Evolutionary conservation across 2,888 invertebrate genomes (phyloP), one percentile per base, ranked within the genome.

Genomic region (Tipula confusa): DNA sequence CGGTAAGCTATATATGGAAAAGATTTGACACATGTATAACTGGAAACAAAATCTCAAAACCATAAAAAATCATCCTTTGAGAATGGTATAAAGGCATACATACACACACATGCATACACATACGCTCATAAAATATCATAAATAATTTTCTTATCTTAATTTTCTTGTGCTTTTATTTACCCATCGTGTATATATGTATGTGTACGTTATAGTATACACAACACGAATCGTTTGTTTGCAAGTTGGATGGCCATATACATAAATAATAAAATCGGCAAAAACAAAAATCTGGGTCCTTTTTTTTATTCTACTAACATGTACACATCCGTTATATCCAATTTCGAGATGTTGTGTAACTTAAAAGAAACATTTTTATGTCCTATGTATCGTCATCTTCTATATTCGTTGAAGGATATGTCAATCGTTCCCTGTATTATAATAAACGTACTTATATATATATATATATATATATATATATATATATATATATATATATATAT

Each of bases 51-150:
- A 64, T 64, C 64, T 64, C 64, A 18, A 64, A 64, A 64, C 18
- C 24, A 64, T 64, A 64, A 64, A 64, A 64, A 18, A 24, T 24
- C 64, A 64, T 64, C 64, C 64, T 24, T 64, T 64, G 64, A 64
- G 64, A 64, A 24, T 64, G 64, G 64, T 64, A 11, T 18, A 13
- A 9, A 48, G 11, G 13, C n/a, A 48, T 48, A 9, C 48, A 48
- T 13, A 48, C 48, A 48, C n/a, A 13, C 29, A 80, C 80, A 29
- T 2, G 13, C n/a, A 80, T 9, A 80, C 80, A 80, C 80, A 80
- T n/a, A 29, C 80, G 31, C 80, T 80, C 80, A 80, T n/a, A 80
- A 31, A 80, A 80, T 29, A 31, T 31, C 31, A 80, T 31, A 80
- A 29, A 80, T 80, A 80, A 29, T 29, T 80, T 29, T 80, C 31